A percentile compares a stretch with the other conserved stretches of the same genome.
phyloP scores from a whole-genome alignment of 30 jellyfish, hydroid and myxozoan species.

The Phacellophora camtschatica region DNA sequence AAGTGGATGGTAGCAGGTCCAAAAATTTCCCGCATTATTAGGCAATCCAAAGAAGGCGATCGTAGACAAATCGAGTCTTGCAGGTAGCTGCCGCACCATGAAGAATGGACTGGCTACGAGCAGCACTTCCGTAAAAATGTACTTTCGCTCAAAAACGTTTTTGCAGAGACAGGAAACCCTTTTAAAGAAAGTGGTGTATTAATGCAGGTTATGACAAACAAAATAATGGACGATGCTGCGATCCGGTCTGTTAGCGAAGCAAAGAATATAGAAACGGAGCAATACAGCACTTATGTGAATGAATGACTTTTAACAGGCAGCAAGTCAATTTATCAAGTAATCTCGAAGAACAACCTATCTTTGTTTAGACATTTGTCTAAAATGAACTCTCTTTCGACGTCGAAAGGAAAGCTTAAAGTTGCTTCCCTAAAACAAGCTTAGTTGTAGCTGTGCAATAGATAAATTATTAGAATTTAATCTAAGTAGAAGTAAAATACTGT shows the following conservation, averaged over 20 bases:
- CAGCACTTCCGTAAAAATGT: slow-evolving; percentile 6
- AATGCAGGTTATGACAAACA: not conserved
- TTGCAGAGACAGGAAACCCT: slow-evolving; percentile 52
- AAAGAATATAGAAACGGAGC: not conserved
- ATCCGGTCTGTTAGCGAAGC: not conserved
- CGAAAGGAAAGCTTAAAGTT: not conserved
- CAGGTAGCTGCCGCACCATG: slow-evolving; percentile 39
- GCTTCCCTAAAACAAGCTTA: no score
- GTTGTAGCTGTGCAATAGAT: no score
- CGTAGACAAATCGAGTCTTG: no score
- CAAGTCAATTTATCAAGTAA: not conserved
- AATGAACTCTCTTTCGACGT: no score
- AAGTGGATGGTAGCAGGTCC: slow-evolving; percentile 71
- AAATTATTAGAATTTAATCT: no score
- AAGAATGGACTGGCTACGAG: slow-evolving; percentile 7
- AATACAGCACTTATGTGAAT: not conserved
- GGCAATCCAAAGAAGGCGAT: not conserved
- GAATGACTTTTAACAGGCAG: slow-evolving; percentile 9
- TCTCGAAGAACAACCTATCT: not conserved
- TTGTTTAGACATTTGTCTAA: not conserved
- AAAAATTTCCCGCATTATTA: slow-evolving; percentile 5
- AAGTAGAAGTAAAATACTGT: no score
- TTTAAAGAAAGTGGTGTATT: slow-evolving; percentile 33
- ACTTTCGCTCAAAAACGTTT: not conserved
- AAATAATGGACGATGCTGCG: not conserved